These are phyloP conservation scores for Eumacrocentrus americanus DNA, from an alignment of 2,888 invertebrate genomes.

Conservation along the genomic window DNA sequence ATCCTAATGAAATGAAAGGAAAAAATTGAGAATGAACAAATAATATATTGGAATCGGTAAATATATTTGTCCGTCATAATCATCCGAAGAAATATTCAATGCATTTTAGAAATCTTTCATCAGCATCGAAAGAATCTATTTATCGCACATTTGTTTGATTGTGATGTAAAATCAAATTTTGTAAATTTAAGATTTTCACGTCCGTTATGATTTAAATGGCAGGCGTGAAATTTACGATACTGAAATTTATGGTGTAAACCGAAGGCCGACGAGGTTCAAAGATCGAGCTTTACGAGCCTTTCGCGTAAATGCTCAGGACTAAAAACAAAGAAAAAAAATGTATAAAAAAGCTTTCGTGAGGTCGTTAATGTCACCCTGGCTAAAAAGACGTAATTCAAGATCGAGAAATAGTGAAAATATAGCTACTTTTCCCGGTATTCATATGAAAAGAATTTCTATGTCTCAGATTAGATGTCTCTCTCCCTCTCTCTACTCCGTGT, in stretches of 20 bases:
- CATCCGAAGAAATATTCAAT: too few species aligned
- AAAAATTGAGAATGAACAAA: neutral
- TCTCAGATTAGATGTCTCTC: conserved; percentile 14
- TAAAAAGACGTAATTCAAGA: neutral
- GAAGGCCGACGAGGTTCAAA: neutral
- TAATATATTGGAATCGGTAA: too few species aligned
- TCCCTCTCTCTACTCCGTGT: conserved; percentile 19
- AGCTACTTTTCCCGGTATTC: too few species aligned
- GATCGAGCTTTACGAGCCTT: neutral
- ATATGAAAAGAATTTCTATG: neutral
- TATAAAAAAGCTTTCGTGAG: neutral
- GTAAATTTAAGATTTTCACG: neutral
- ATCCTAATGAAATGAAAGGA: too few species aligned
- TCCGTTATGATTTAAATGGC: neutral
- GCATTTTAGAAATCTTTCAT: too few species aligned
- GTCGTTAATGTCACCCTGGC: neutral
- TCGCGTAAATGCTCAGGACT: too few species aligned
- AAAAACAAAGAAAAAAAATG: neutral
- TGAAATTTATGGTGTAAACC: neutral
- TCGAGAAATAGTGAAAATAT: neutral
- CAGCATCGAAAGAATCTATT: too few species aligned
- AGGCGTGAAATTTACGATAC: neutral
- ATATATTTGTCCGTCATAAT: too few species aligned
- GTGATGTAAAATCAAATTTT: too few species aligned
- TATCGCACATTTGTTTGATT: too few species aligned